Evolutionary conservation across 1,140 invertebrate species (phyloP), one percentile per base, ranked within the genome.

Genomic region (Stegodyphus dumicola): DNA sequence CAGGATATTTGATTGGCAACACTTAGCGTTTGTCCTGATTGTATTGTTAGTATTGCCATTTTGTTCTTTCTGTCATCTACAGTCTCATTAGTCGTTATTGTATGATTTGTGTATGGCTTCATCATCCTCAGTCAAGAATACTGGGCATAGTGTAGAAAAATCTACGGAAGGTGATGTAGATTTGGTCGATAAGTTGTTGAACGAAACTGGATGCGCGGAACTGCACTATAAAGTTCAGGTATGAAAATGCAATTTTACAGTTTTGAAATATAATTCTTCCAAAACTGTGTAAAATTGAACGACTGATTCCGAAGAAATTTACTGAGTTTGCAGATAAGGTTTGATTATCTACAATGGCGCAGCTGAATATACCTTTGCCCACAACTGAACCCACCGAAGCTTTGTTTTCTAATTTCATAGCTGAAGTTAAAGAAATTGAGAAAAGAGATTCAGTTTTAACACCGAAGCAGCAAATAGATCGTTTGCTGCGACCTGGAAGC

Each of bases 361-460:
- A 76, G 76, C 65, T 75, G 49, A 83, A 83, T 49, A 85, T 85
- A 56, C 81, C 81, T 15, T 77, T 85, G 48, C 81, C 81, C 7
- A 66, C 5, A 6, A 56, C 52, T 65, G 64, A 74, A 54, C 84
- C 84, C 6, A 53, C 66, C 6, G 84, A 86, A 56, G 69, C 75
- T 6, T 64, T 86, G n/a, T 86, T 86, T 64, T 66, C 53, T 15
- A 86, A 54, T 66, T 86, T 86, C 7, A 86, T 86, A n/a, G 84
- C 84, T 9, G 74, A 98, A 96, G 96, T 99, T 5, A 99, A 99
- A 92, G 95, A 96, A 92, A 98, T 98, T 75, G 97, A 99, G 91
- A 96, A 97, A 90, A 92, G 95, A 86, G 96, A 98, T 91, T 94
- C 96, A 1, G 94, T 95, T 78, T 92, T 99, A 87, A 99, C 97